Percentiles rank a stretch among this genome's conserved stretches.
Evolutionary conservation across 2,113 vertebrate species (phyloP).

Genomic region (Thunnus maccoyii): DNA sequence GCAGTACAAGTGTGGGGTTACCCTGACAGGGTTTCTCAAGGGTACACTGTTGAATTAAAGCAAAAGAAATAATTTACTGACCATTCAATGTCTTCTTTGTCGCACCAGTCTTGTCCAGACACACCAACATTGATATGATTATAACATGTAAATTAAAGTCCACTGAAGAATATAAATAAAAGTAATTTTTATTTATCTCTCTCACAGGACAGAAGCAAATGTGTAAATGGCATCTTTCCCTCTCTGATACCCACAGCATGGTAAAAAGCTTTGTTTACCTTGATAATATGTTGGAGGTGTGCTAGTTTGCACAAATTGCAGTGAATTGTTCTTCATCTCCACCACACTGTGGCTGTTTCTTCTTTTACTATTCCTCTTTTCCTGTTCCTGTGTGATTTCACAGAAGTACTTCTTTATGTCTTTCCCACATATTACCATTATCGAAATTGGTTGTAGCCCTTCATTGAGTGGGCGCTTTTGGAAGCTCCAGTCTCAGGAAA

Average conservation of each 20-base stretch:
- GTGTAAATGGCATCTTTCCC: no score
- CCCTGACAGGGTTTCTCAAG: constrained; percentile 46
- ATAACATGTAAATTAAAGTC: neutral
- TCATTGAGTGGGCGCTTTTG: no score
- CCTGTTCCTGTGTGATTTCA: no score
- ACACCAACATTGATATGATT: neutral
- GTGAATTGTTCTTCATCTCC: neutral
- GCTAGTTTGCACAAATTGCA: neutral
- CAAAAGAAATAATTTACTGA: constrained; percentile 20
- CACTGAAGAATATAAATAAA: constrained; percentile 5
- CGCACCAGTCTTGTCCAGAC: neutral
- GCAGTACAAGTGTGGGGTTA: constrained; percentile 48
- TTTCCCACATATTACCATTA: no score
- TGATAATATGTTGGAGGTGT: neutral
- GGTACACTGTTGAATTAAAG: constrained; percentile 36
- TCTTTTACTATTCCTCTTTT: no score
- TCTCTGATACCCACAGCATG: no score
- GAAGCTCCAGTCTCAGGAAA: neutral
- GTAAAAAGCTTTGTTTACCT: neutral
- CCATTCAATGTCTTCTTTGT: neutral
- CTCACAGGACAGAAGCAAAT: no score
- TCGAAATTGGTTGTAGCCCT: no score
- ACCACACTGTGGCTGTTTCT: neutral
- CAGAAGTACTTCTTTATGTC: no score
- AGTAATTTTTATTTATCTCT: neutral